Evolutionary conservation across 2,113 vertebrate genomes (phyloP).

Genomic region (Eublepharis macularius): DNA sequence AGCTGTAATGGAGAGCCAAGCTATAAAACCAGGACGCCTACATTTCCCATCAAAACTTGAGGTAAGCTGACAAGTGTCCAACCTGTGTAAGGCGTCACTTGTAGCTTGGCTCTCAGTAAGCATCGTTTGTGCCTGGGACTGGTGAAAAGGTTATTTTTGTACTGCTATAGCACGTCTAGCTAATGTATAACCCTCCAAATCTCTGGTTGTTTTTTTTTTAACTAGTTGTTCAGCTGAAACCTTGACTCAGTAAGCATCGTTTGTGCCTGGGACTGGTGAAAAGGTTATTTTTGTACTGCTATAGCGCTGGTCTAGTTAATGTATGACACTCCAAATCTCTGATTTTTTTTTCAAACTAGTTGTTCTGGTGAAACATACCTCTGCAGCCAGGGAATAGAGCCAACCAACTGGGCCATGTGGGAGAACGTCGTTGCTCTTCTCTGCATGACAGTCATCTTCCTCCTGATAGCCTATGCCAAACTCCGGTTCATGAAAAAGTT

Average conservation of each 20-base stretch:
- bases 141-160: not conserved
- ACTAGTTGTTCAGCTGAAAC: not conserved
- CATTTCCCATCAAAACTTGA: too few species aligned
- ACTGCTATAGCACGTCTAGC: too few species aligned
- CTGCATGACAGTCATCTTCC: slow-evolving; percentile 70
- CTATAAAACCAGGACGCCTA: too few species aligned
- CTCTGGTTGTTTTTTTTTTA: slow-evolving; percentile 8
- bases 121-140: not conserved
- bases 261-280: not conserved
- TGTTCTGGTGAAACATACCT: slow-evolving; percentile 70
- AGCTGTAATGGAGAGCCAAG: too few species aligned
- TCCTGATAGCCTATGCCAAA: slow-evolving; percentile 67
- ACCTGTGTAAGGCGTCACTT: too few species aligned
- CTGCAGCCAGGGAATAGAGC: slow-evolving; percentile 61
- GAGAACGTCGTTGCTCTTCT: slow-evolving; percentile 68
- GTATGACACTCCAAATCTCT: not conserved
- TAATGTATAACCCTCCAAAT: not conserved
- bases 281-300: not conserved
- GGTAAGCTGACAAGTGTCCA: too few species aligned
- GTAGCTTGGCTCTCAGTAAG: too few species aligned
- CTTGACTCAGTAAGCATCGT: not conserved
- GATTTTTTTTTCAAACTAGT: slow-evolving; percentile 32
- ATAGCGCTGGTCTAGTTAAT: not conserved
- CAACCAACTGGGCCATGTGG: slow-evolving; percentile 69
- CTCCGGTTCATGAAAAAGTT: slow-evolving; percentile 72